Conservation (phyloP, 2,113 vertebrate species). For the Strix uralensis region DNA sequence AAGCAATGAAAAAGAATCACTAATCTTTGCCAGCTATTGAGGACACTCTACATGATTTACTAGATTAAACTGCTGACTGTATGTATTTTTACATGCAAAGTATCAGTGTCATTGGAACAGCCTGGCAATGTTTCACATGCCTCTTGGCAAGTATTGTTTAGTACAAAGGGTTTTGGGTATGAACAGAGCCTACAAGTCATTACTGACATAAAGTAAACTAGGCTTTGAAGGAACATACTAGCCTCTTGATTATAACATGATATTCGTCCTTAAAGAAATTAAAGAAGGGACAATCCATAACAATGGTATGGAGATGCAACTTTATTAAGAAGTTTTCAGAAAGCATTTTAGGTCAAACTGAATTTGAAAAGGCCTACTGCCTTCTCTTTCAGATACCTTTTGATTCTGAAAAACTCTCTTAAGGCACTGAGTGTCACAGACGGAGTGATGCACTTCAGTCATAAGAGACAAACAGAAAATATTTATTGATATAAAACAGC, state of each 20-base stretch:
- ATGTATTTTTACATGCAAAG: conserved; percentile 7
- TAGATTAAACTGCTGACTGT: background rate
- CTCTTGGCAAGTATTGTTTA: background rate
- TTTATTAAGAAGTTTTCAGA: background rate
- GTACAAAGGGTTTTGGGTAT: background rate
- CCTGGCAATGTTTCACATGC: background rate
- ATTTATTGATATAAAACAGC: background rate
- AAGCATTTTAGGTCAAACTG: background rate
- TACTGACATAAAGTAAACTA: background rate
- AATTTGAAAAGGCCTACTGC: background rate
- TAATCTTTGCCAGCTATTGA: background rate
- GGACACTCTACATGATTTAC: background rate
- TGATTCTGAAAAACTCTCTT: background rate
- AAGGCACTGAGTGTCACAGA: background rate
- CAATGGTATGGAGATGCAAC: background rate
- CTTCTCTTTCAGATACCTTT: background rate
- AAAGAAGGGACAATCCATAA: background rate
- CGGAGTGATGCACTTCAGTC: background rate
- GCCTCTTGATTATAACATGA: background rate
- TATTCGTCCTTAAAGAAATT: background rate
- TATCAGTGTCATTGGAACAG: background rate
- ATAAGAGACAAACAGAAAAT: background rate
- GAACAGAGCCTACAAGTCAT: background rate
- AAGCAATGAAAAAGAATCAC: background rate
- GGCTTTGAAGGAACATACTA: background rate